Evolutionary conservation across 2,113 vertebrate genomes (phyloP).

Genomic region (Pycnonotus jocosus): DNA sequence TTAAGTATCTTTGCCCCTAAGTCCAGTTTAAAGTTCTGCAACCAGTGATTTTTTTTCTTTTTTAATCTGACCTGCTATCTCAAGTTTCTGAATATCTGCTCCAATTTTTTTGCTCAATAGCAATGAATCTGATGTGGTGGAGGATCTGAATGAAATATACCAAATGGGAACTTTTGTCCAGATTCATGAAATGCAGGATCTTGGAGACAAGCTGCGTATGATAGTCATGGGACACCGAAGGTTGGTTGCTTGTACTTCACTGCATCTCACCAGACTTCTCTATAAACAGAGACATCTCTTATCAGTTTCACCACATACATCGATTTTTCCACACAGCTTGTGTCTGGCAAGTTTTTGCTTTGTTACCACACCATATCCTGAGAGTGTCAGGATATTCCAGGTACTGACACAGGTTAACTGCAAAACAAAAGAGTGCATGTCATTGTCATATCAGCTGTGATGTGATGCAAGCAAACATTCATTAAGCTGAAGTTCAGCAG

Average conservation of each 20-base stretch:
- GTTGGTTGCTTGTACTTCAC: not conserved
- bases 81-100: not conserved
- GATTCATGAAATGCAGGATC: slow-evolving; percentile 98
- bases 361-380: not conserved
- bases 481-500: not conserved
- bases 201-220: slow-evolving; percentile 96
- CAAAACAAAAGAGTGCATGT: not conserved
- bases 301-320: fast-evolving
- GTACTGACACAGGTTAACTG: not conserved
- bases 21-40: not conserved
- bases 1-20: not conserved
- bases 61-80: not conserved
- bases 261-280: not conserved
- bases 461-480: not conserved
- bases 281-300: not conserved
- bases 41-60: not conserved
- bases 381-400: not conserved
- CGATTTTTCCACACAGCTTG: not conserved
- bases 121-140: slow-evolving; percentile 90
- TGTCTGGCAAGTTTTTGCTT: not conserved
- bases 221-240: slow-evolving; percentile 97
- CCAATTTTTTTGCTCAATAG: slow-evolving; percentile 56
- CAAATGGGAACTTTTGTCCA: slow-evolving; percentile 94
- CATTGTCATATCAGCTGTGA: not conserved
- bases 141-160: slow-evolving; percentile 88